Evolutionary conservation across 2,797 vertebrate species (phyloP).

Genomic region (Acanthopagrus latus): DNA sequence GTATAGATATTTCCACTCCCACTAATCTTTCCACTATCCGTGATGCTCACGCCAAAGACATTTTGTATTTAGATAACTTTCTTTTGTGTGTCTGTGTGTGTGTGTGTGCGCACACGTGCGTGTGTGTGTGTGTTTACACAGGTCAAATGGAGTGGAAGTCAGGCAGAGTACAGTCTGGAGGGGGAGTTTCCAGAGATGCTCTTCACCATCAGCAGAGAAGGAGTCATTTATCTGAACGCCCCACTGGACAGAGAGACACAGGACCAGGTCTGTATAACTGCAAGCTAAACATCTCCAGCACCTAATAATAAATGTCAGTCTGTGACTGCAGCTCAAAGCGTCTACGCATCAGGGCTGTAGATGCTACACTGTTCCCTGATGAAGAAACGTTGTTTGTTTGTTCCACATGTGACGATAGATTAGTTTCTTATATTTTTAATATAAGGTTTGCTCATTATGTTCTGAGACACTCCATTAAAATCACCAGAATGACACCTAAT

Average conservation of each 20-base stretch:
- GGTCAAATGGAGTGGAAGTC: constrained; percentile 87
- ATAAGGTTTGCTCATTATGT: not conserved
- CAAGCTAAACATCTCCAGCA: constrained; percentile 41
- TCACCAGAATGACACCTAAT: not conserved
- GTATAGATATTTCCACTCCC: too few species aligned
- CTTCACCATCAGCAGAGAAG: constrained; percentile 83
- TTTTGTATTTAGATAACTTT: not conserved
- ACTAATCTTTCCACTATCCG: too few species aligned
- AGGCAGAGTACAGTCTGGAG: constrained; percentile 83
- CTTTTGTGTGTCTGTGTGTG: constrained; percentile 36
- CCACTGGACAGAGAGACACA: constrained; percentile 88
- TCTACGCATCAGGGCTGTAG: not conserved
- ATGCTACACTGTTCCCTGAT: not conserved
- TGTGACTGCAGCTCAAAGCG: constrained; percentile 17
- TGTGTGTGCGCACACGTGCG: constrained; percentile 1
- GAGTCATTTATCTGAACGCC: constrained; percentile 85
- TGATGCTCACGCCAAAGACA: too few species aligned
- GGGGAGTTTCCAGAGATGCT: constrained; percentile 86
- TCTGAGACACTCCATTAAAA: not conserved
- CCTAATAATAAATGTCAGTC: constrained; percentile 21
- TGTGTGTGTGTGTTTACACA: constrained; percentile 65
- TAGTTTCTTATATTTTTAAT: too few species aligned
- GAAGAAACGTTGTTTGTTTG: constrained; percentile 12
- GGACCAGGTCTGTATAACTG: constrained; percentile 82
- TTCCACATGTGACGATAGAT: not conserved